These are phyloP conservation scores for Verasper variegatus DNA, from an alignment of 2,113 vertebrate genomes.

Conservation along the genomic window DNA sequence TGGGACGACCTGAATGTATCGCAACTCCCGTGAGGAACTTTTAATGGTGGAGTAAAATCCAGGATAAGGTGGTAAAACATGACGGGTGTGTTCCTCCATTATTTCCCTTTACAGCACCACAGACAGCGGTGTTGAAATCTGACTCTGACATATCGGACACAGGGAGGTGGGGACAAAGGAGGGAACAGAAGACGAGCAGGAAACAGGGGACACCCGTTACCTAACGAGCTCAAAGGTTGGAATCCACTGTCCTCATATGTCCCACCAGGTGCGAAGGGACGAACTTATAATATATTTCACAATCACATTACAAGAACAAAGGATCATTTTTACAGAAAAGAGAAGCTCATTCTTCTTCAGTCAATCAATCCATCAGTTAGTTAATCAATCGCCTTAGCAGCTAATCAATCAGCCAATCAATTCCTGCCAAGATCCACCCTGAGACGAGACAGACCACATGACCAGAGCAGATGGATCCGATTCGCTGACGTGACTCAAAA, in stretches of 20 bases:
- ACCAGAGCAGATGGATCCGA: neutral
- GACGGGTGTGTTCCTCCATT: neutral
- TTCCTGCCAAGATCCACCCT: slow-evolving; percentile 11
- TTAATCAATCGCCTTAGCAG: neutral
- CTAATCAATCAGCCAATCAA: slow-evolving; percentile 18
- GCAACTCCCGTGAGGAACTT: neutral
- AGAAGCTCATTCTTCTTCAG: neutral
- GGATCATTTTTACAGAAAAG: slow-evolving; percentile 12
- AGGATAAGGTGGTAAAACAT: slow-evolving; percentile 3
- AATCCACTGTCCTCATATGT: too few relatives aligned
- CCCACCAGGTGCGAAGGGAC: too few relatives aligned
- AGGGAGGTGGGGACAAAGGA: neutral
- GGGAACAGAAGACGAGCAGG: neutral
- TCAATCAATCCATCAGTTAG: slow-evolving; percentile 5
- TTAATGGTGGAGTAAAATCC: neutral
- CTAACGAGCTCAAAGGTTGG: neutral
- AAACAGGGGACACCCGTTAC: neutral
- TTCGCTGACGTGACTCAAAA: neutral
- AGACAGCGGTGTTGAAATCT: neutral
- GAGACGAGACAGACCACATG: neutral
- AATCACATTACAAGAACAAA: neutral
- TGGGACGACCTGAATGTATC: slow-evolving; percentile 12
- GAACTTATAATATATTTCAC: too few relatives aligned
- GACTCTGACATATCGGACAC: slow-evolving; percentile 11
- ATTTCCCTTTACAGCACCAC: neutral